These are phyloP conservation scores for Remorina albescens DNA, from an alignment of 2,797 vertebrate species.

Conservation along the genomic window DNA sequence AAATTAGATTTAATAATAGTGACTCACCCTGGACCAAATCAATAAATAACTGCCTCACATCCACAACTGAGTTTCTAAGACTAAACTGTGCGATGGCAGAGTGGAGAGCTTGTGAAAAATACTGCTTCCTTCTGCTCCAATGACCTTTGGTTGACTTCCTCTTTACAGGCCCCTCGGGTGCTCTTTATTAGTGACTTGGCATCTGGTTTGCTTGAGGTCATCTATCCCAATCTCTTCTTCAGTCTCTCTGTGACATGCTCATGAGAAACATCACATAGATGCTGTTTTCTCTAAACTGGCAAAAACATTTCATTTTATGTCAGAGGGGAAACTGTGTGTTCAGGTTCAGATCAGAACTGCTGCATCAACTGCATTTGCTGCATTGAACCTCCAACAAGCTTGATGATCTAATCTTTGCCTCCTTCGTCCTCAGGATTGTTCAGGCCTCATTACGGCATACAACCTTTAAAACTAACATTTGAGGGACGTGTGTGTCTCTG, in stretches of 20 bases:
- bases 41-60: too few species aligned
- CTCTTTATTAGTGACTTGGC: conserved; percentile 56
- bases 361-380: too few species aligned
- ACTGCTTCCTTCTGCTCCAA: conserved; percentile 21
- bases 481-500: too few species aligned
- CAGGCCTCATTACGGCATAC: background rate
- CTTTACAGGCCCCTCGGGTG: conserved; percentile 43
- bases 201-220: conserved; percentile 32
- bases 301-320: too few species aligned
- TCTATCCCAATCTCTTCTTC: conserved; percentile 41
- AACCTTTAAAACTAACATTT: background rate
- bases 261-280: conserved; percentile 8
- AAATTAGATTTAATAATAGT: too few species aligned
- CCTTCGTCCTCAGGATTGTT: background rate
- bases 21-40: too few species aligned
- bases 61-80: too few species aligned
- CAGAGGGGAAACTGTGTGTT: conserved; percentile 18
- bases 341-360: too few species aligned
- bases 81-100: conserved; percentile 15
- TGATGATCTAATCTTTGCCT: conserved; percentile 3
- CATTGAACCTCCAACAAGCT: background rate
- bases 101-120: conserved; percentile 23
- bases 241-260: conserved; percentile 3
- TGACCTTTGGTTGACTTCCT: conserved; percentile 64
- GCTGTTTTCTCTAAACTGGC: too few species aligned